Evolutionary conservation across 2,797 vertebrate genomes (phyloP), one percentile per base, ranked within the genome.

Genomic region (Pangasius krempfi): DNA sequence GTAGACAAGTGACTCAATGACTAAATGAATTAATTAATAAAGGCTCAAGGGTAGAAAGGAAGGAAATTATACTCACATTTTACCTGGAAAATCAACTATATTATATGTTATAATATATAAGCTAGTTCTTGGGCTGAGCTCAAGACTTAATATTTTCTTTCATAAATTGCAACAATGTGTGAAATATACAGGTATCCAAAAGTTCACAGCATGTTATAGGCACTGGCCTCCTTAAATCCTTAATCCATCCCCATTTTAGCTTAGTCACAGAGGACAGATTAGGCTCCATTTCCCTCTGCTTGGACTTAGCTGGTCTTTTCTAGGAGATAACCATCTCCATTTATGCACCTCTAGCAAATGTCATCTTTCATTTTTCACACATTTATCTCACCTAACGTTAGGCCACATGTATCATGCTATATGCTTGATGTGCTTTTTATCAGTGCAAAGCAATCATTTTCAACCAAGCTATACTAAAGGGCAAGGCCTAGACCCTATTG

Each of bases 291-390:
- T 50, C 25, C 73, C 85, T 89, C 68, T 56, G 73, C 64, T 44
- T 70, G 68, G 72, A 62, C 60, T 84, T 86, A 62, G 30, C 64
- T 72, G 60, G 37, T 80, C 60, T 87, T 78, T 79, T 80, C 30
- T 68, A 68, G 4, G 44, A 83, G 93, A 95, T 95, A 93, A 75
- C 47, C 87, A 94, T 95, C 94, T 94, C 88, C 78, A 87, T 88
- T 88, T 85, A 85, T 86, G 84, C 87, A 87, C 89, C 88, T 90
- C 91, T 79, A 88, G 90, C 85, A 89, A 90, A 88, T 94, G 90
- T 91, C 89, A 90, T 89, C 91, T 88, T 93, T 92, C 83, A 90
- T 89, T 91, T 88, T 91, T 87, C 89, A 91, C 90, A 89, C 89
- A 89, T 91, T 88, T 90, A 92, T 92, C 89, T 80, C 87, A 91